Evolutionary conservation across 2,797 vertebrate genomes (phyloP), one percentile per base, ranked within the genome.

Genomic region (Diplodus sargus): DNA sequence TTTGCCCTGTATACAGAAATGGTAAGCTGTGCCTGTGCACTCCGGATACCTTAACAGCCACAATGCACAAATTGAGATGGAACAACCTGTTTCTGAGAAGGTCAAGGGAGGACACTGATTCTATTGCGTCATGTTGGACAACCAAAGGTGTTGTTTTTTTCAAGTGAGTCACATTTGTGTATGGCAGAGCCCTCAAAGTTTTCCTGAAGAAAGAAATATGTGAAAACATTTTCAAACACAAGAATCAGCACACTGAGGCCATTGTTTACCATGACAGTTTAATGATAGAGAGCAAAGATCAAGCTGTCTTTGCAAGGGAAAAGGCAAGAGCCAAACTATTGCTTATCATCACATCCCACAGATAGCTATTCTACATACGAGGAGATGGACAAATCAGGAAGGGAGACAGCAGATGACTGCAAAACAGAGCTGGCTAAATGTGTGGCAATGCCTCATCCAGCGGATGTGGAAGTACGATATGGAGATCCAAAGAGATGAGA

Each of bases 181-280:
- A 22, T 5, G 3, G 39, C 39, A 39, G 39, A 39, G 18, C 42
- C 60, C 18, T 30, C 20, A 53, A n/a, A 67, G 30, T 16, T 74
- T 22, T 23, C 42, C 14, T 9, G 5, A 23, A 64, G 0, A 13
- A 70, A 11, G 39, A 30, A 60, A 71, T 2, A 30, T 8, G 11
- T 8, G 53, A 66, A 56, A n/a, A 34, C 1, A 1, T 4, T 56
- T 76, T 74, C 5, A 28, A 76, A 74, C 48, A 2, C 28, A 42
- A 51, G 51, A 48, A 70, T 70, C 74, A 60, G 74, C 43, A 70
- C 70, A 28, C 23, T 16, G 34, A 70, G 42, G 58, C 60, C 16
- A 56, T 28, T 81, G 53, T 64, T 59, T 70, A 42, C 15, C n/a
- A 68, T 85, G 61, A 53, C 79, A 71, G 14, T 61, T 68, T 65